A percentile compares a stretch with the other conserved stretches of the same genome.
phyloP scores from a whole-genome alignment of 2,888 invertebrate species.

The Heliconius erato region DNA sequence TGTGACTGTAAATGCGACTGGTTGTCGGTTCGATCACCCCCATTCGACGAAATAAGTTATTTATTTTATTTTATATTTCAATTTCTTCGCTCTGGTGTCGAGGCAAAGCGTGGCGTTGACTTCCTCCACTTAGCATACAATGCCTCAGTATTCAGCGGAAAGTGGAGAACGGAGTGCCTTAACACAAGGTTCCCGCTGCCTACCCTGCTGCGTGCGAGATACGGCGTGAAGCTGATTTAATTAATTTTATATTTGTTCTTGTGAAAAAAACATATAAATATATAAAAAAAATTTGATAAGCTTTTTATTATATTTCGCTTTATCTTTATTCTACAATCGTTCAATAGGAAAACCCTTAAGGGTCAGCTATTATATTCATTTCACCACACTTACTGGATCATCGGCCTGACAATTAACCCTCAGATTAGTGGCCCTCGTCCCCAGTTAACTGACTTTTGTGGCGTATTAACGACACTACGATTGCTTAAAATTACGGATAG shows the following conservation, averaged over 20 bases:
- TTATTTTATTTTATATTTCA: no score
- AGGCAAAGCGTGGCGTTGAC: no score
- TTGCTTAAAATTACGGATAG: slow-evolving; percentile 45
- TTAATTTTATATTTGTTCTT: no score
- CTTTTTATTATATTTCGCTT: neutral
- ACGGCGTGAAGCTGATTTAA: no score
- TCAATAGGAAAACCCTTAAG: slow-evolving; percentile 49
- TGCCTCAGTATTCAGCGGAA: no score
- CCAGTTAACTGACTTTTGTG: slow-evolving; percentile 75
- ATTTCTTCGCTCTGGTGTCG: no score
- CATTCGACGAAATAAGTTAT: neutral
- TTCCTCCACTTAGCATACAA: no score
- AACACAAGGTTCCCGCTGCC: neutral
- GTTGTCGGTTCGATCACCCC: no score
- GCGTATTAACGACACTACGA: slow-evolving; percentile 69
- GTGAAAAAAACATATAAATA: no score
- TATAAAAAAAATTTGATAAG: neutral
- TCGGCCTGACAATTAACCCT: slow-evolving; percentile 76
- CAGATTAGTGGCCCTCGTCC: slow-evolving; percentile 69
- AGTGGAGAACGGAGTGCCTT: no score
- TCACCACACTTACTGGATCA: slow-evolving; percentile 72
- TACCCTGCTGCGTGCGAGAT: no score
- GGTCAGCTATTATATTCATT: slow-evolving; percentile 76
- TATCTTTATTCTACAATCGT: neutral
- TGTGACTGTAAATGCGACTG: no score